These are phyloP conservation scores for Botia almorhae DNA, from an alignment of 2,797 vertebrate genomes.

Conservation along the genomic window DNA sequence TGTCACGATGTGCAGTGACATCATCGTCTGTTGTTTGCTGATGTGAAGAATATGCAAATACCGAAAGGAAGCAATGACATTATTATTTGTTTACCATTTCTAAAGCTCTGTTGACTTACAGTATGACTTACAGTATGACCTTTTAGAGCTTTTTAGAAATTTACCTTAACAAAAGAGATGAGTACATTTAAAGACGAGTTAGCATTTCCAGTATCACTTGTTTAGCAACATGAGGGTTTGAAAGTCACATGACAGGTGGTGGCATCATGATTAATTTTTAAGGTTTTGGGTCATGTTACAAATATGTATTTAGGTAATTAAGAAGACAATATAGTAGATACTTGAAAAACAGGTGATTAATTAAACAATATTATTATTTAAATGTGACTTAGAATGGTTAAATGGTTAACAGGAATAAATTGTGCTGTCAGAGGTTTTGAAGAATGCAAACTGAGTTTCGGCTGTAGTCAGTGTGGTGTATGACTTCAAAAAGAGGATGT, in stretches of 20 bases:
- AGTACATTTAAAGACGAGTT: background rate
- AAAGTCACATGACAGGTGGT: background rate
- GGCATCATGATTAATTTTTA: background rate
- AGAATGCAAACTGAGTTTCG: background rate
- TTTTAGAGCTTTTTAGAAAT: background rate
- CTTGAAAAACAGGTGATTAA: background rate
- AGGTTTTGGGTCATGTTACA: background rate
- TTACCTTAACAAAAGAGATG: background rate
- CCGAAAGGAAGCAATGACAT: conserved; percentile 7
- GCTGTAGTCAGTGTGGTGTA: background rate
- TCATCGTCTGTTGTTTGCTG: conserved; percentile 24
- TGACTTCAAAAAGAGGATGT: conserved; percentile 35
- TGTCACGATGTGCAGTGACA: conserved; percentile 34
- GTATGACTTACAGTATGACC: too few relatives aligned
- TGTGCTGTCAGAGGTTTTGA: background rate
- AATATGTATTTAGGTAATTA: background rate
- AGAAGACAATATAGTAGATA: background rate
- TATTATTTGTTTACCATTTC: conserved; percentile 19
- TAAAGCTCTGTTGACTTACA: conserved; percentile 12
- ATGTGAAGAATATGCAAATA: conserved; percentile 20
- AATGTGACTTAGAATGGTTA: too few relatives aligned
- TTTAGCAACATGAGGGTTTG: background rate
- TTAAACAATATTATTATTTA: too few relatives aligned
- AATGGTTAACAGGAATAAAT: background rate
- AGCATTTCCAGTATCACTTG: background rate